Evolutionary conservation across 2,113 vertebrate genomes (phyloP).

Genomic region (Pardalotus punctatus): DNA sequence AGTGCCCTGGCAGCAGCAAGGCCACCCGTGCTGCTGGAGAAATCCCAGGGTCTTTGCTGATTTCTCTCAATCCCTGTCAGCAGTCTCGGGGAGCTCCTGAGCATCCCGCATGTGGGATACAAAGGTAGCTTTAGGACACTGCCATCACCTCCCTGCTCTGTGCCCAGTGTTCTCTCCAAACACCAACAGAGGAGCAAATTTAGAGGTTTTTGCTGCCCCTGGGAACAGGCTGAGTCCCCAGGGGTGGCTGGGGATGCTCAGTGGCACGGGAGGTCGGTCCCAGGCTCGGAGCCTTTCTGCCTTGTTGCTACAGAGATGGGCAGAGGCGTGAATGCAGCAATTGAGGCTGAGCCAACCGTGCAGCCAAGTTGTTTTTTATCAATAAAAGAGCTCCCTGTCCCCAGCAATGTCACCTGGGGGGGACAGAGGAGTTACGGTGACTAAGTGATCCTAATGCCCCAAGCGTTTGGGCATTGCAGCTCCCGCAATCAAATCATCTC

Average conservation of each 20-base stretch:
- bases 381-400: neutral
- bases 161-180: neutral
- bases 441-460: neutral
- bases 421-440: neutral
- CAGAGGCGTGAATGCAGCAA: neutral
- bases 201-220: neutral
- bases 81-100: neutral
- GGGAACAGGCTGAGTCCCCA: neutral
- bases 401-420: neutral
- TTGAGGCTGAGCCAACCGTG: neutral
- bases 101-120: fast-evolving
- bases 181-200: fast-evolving
- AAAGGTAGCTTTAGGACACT: neutral
- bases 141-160: neutral
- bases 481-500: constrained; percentile 20
- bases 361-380: neutral
- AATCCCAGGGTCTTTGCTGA: neutral
- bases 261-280: fast-evolving
- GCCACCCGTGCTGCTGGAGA: neutral
- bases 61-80: neutral
- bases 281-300: neutral
- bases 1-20: neutral
- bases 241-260: neutral
- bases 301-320: neutral
- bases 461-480: neutral